These are phyloP conservation scores for Sturmia bella DNA, from an alignment of 2,888 invertebrate species.

Conservation along the genomic window DNA sequence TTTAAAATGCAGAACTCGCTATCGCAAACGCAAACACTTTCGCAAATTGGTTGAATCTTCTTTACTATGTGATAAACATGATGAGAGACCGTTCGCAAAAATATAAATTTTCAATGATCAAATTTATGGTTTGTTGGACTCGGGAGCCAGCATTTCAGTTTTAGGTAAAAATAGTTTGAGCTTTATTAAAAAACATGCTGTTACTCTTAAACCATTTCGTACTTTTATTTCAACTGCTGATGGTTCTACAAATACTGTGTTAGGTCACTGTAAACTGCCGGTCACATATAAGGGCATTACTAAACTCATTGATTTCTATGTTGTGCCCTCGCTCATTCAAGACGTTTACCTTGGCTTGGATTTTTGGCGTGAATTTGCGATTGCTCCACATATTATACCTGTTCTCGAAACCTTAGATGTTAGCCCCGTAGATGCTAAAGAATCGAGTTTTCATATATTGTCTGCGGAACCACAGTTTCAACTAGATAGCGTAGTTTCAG, in stretches of 20 bases:
- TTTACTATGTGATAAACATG: background rate
- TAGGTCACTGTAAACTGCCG: slow-evolving; percentile 32
- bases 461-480: background rate
- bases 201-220: slow-evolving; percentile 13
- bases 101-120: slow-evolving; percentile 17
- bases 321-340: slow-evolving; percentile 1
- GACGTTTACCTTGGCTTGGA: background rate
- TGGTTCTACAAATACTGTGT: slow-evolving; percentile 24
- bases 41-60: slow-evolving; percentile 27
- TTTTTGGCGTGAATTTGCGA: slow-evolving; percentile 13
- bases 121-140: slow-evolving; percentile 30
- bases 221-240: slow-evolving; percentile 42
- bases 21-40: background rate
- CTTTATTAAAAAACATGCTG: slow-evolving; percentile 34
- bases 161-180: slow-evolving; percentile 39
- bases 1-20: background rate
- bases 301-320: background rate
- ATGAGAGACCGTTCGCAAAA: slow-evolving; percentile 32
- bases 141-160: slow-evolving; percentile 42
- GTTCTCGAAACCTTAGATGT: background rate
- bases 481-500: too few species aligned
- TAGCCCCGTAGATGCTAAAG: background rate
- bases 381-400: slow-evolving; percentile 10
- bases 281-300: background rate
- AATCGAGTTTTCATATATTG: background rate